Percentiles rank a stretch among this genome's conserved stretches.
These are phyloP conservation scores for Drosophila persimilis DNA, from an alignment of 1,140 invertebrate genomes.

Conservation along the genomic window DNA sequence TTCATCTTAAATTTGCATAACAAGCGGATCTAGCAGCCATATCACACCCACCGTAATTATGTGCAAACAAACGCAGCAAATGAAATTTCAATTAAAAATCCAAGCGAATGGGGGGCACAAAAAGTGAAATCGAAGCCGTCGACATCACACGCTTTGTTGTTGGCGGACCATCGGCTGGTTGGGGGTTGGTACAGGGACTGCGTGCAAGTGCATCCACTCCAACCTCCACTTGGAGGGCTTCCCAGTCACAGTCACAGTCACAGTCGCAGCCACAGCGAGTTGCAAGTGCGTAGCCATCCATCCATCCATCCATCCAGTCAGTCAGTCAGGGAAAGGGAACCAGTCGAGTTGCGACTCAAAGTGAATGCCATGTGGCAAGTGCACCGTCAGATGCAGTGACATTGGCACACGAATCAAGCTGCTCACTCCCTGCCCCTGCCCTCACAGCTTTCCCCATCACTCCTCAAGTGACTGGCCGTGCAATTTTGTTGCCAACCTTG, in stretches of 20 bases:
- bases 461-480: conserved; percentile 38
- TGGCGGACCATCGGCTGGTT: conserved; percentile 17
- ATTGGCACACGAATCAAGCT: conserved; percentile 57
- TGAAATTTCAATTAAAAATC: conserved; percentile 76
- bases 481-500: conserved; percentile 68
- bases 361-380: conserved; percentile 57
- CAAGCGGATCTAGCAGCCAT: conserved; percentile 39
- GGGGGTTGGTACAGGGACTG: neutral
- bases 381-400: conserved; percentile 71
- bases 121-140: conserved; percentile 76
- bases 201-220: conserved; percentile 18
- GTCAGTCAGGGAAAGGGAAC: conserved; percentile 18
- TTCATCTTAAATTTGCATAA: conserved; percentile 54
- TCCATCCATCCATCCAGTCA: neutral
- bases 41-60: conserved; percentile 66
- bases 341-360: conserved; percentile 18
- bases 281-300: conserved; percentile 41
- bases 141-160: conserved; percentile 59
- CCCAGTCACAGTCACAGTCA: conserved; percentile 26
- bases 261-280: conserved; percentile 10
- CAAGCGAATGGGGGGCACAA: conserved; percentile 15
- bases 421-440: neutral
- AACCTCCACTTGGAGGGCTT: conserved; percentile 56
- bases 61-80: conserved; percentile 73
- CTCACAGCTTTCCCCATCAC: neutral